Evolutionary conservation across 1,140 invertebrate genomes (phyloP), one percentile per base, ranked within the genome.

Genomic region (Megalopta genalis): DNA sequence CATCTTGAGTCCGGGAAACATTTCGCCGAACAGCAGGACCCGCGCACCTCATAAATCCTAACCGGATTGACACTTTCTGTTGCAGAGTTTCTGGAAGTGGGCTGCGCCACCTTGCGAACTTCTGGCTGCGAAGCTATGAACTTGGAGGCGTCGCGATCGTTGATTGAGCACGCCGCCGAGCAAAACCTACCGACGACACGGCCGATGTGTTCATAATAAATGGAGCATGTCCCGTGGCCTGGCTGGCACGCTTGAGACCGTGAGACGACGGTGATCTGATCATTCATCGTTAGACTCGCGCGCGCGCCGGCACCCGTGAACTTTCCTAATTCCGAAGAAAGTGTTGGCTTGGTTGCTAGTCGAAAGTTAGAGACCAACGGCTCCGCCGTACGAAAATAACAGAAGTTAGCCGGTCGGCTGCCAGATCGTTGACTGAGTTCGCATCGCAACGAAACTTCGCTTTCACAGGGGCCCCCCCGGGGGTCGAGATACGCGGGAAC

Each of bases 11-110:
- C 46, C 42, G 7, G 4, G 68, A 63, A 62, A 39, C 52, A 27
- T 71, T 57, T 57, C 27, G 18, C 21, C 49, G 21, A 32, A 21
- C 23, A 57, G 59, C n/a, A 32, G 32, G 32, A 2, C 46, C 23
- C 68, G 25, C 68, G 69, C 52, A 59, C 14, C 62, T 46, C 77
- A 59, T 79, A 73, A 79, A 73, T 79, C 62, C 72, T 65, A 78
- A 49, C 60, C 69, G 16, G 23, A 63, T 39, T 59, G 71, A 74
- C 54, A 32, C 63, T 75, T 80, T 80, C 77, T 80, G 77, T 80
- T 80, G 2, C 77, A 80, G 77, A 67, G 71, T 42, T 62, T 1
- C 25, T 12, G 57, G 42, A 75, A 60, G n/a, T 49, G 59, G 9
- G 32, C 32, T 32, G 4, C n/a, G 23, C 4, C 71, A 57, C 63